Conservation (phyloP, 2,888 invertebrate genomes). For the Cephonodes hylas region DNA sequence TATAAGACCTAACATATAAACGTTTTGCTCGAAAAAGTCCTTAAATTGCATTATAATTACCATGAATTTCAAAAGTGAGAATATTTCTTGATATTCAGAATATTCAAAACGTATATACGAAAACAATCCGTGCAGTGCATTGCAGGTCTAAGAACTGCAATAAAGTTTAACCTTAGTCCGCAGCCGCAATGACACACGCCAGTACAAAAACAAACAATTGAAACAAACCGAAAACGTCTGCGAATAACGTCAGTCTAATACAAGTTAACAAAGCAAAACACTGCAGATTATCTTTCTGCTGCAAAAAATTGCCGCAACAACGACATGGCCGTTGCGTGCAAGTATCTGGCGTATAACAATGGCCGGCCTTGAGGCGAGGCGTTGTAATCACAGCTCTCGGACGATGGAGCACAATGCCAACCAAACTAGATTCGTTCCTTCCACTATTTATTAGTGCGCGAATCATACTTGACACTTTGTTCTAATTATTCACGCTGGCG, state of each 20-base stretch:
- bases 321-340: conserved; percentile 62
- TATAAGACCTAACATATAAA: too few species aligned
- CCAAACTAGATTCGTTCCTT: conserved; percentile 27
- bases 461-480: neutral
- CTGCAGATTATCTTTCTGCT: conserved; percentile 24
- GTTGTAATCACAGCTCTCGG: conserved; percentile 64
- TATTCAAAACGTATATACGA: too few species aligned
- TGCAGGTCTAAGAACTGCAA: too few species aligned
- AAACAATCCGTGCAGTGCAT: too few species aligned
- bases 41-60: too few species aligned
- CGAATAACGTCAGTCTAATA: conserved; percentile 3
- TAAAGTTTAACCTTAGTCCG: neutral
- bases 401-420: conserved; percentile 45
- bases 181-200: neutral
- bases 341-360: conserved; percentile 75
- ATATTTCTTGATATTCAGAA: too few species aligned
- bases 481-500: neutral
- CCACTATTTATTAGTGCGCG: conserved; percentile 10
- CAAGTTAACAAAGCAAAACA: conserved; percentile 24
- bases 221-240: neutral
- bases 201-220: neutral
- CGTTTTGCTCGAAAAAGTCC: too few species aligned
- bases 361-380: conserved; percentile 67
- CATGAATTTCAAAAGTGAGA: too few species aligned
- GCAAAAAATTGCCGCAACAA: conserved; percentile 35